These are phyloP conservation scores for Nannobrachium achirus DNA, from an alignment of 2,113 vertebrate genomes.

Conservation along the genomic window DNA sequence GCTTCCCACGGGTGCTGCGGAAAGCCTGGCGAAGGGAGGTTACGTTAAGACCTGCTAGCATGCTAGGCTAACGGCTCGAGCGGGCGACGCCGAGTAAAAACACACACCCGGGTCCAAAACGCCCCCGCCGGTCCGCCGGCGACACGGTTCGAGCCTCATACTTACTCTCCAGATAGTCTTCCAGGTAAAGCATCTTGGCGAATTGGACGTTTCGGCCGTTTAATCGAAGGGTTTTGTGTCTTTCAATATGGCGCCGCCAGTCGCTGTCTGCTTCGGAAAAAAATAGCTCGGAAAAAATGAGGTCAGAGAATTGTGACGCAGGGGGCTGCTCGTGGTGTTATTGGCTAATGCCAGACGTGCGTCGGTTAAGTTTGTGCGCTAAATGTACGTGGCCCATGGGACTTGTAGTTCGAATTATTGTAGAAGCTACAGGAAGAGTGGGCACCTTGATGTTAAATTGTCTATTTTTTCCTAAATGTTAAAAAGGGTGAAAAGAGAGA, in stretches of 20 bases:
- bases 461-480: too few species aligned
- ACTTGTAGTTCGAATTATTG: slow-evolving; percentile 75
- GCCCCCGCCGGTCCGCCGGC: background rate
- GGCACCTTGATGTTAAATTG: too few species aligned
- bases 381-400: slow-evolving; percentile 60
- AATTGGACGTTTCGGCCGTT: slow-evolving; percentile 51
- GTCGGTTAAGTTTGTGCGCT: slow-evolving; percentile 4
- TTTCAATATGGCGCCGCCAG: slow-evolving; percentile 97
- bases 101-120: background rate
- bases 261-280: slow-evolving; percentile 77
- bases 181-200: slow-evolving; percentile 93
- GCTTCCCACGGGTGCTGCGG: too few species aligned
- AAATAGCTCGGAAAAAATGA: slow-evolving; percentile 81
- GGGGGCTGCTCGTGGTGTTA: slow-evolving; percentile 46
- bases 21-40: too few species aligned
- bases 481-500: too few species aligned
- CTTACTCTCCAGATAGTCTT: slow-evolving; percentile 99
- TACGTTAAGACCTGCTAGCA: slow-evolving; percentile 57
- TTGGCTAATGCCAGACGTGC: slow-evolving; percentile 62
- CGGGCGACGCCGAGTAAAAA: background rate
- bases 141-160: slow-evolving; percentile 49
- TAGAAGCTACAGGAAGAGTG: background rate
- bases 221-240: slow-evolving; percentile 56
- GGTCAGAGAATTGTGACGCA: slow-evolving; percentile 73
- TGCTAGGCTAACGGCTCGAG: slow-evolving; percentile 64